phyloP scores from a whole-genome alignment of 2,888 invertebrate genomes.

The Seladonia tumulorum region DNA sequence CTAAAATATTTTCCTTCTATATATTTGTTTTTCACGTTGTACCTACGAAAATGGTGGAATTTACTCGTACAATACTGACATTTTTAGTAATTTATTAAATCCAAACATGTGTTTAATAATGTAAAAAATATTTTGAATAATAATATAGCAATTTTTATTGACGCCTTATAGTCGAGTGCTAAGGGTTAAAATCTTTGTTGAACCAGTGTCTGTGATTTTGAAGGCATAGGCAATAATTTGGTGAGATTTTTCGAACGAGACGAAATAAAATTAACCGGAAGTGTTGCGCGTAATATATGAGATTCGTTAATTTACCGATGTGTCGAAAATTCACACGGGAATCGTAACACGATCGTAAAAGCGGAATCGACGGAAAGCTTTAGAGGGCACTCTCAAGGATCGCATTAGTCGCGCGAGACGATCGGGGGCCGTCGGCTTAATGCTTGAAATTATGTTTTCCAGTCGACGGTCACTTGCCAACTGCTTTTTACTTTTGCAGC shows the following conservation, averaged over 20 bases:
- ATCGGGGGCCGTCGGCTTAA: not conserved
- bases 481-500: slow-evolving; percentile 86
- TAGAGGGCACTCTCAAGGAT: not conserved
- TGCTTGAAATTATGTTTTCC: not conserved
- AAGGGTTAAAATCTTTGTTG: not conserved
- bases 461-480: not conserved
- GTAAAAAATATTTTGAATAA: too few species aligned
- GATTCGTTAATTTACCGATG: not conserved
- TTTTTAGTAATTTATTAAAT: too few species aligned
- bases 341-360: not conserved
- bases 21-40: too few species aligned
- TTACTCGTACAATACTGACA: too few species aligned
- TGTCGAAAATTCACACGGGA: not conserved
- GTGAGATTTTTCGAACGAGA: not conserved
- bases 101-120: too few species aligned
- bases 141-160: too few species aligned
- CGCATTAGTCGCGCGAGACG: not conserved
- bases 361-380: not conserved
- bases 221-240: not conserved
- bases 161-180: too few species aligned
- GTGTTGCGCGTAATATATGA: too few species aligned
- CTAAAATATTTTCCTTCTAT: too few species aligned
- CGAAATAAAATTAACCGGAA: too few species aligned
- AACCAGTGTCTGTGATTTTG: not conserved
- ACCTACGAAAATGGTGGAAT: too few species aligned